Conservation (phyloP, 2,888 invertebrate species). For the Drosophila flavopinicola region DNA sequence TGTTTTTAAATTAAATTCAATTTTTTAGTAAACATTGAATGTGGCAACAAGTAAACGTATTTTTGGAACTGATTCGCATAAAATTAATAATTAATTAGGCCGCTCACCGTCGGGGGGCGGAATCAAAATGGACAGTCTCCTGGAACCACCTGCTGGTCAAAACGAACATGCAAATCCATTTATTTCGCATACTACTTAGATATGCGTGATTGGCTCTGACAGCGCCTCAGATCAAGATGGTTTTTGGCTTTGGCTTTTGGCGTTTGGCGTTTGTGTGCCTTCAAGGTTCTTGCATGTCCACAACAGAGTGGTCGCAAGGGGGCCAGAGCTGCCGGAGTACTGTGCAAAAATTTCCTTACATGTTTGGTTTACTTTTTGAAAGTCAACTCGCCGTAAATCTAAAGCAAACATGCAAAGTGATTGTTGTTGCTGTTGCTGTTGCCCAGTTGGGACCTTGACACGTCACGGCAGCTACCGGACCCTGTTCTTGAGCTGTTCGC, state of each 20-base stretch:
- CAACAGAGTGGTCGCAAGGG: not conserved
- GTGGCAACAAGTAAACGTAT: slow-evolving; percentile 17
- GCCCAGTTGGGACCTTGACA: slow-evolving; percentile 38
- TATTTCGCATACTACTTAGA: slow-evolving; percentile 18
- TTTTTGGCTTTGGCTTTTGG: slow-evolving; percentile 15
- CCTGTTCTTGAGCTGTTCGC: slow-evolving; percentile 4
- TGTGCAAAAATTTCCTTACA: slow-evolving; percentile 8
- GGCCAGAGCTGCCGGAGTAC: not conserved
- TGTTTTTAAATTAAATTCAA: slow-evolving; percentile 47
- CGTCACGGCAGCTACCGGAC: slow-evolving; percentile 10
- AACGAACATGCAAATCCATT: slow-evolving; percentile 27
- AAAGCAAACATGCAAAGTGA: slow-evolving; percentile 46
- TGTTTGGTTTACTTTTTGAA: slow-evolving; percentile 11
- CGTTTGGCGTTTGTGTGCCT: slow-evolving; percentile 9
- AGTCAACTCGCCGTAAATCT: slow-evolving; percentile 37
- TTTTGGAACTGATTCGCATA: slow-evolving; percentile 39
- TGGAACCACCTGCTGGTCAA: slow-evolving; percentile 34
- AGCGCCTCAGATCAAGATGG: slow-evolving; percentile 48
- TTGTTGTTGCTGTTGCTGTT: slow-evolving; percentile 2
- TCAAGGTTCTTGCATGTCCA: slow-evolving; percentile 53
- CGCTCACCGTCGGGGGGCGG: not conserved
- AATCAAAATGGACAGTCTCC: slow-evolving; percentile 13
- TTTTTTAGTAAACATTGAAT: slow-evolving; percentile 40
- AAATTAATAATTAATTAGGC: slow-evolving; percentile 39
- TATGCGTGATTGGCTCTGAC: slow-evolving; percentile 49